Evolutionary conservation across 2,888 invertebrate genomes (phyloP).

Genomic region (Tenthredo scrophulariae): DNA sequence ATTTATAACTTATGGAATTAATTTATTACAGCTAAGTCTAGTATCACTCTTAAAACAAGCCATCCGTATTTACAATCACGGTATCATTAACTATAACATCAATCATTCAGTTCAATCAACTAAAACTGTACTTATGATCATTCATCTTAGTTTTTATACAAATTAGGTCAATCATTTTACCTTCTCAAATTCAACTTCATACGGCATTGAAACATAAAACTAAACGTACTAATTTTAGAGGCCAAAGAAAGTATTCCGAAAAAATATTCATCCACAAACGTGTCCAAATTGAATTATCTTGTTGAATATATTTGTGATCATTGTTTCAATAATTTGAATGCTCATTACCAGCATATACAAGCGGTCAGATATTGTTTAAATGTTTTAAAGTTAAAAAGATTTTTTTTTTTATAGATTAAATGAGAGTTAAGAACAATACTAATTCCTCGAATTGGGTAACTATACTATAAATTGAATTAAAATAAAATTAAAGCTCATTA

Average conservation of each 20-base stretch:
- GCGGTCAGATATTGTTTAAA: not conserved
- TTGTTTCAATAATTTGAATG: constrained; percentile 16
- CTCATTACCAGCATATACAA: not conserved
- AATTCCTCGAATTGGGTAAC: constrained; percentile 14
- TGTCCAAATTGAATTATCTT: not conserved
- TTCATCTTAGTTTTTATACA: not conserved
- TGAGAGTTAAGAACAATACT: constrained; percentile 11
- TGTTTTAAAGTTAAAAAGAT: not conserved
- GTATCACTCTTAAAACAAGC: constrained; percentile 46
- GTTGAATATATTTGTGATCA: not conserved
- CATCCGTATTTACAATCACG: constrained; percentile 43
- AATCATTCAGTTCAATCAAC: not conserved
- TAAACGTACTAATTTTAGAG: not conserved
- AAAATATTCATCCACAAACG: not conserved
- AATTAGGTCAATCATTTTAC: not conserved
- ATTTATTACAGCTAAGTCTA: constrained; percentile 27
- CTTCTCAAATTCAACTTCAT: not conserved
- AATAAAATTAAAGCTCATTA: constrained; percentile 66
- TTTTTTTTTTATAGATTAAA: not conserved
- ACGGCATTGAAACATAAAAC: not conserved
- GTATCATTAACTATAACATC: constrained; percentile 6
- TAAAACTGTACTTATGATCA: not conserved
- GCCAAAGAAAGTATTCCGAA: not conserved
- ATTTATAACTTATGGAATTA: constrained; percentile 22
- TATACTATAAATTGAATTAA: constrained; percentile 52